These are phyloP conservation scores for Pongo pygmaeus DNA, from an alignment of 2,113 vertebrate genomes.

Conservation along the genomic window DNA sequence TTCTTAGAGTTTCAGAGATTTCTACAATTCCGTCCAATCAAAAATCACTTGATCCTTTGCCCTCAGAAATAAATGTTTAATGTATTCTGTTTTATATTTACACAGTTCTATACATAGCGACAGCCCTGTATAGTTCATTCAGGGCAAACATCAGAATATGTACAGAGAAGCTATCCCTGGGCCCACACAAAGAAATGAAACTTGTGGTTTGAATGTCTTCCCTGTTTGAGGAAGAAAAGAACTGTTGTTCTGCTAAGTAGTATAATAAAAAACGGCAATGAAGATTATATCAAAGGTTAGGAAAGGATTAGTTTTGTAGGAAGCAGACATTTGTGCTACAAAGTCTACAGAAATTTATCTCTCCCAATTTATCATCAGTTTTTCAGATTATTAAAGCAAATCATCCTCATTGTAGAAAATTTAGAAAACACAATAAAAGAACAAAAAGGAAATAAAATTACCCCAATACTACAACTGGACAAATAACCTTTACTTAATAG, in stretches of 20 bases:
- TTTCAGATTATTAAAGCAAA: slow-evolving; percentile 27
- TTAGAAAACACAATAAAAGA: background rate
- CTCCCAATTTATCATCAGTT: background rate
- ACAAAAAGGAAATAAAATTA: slow-evolving; percentile 34
- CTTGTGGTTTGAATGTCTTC: background rate
- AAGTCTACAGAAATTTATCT: background rate
- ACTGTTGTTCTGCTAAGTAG: background rate
- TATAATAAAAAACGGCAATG: background rate
- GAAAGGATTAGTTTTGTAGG: background rate
- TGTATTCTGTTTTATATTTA: background rate
- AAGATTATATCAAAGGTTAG: slow-evolving; percentile 21
- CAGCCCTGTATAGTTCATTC: background rate
- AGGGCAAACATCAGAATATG: background rate
- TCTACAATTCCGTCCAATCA: background rate
- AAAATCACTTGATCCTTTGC: background rate
- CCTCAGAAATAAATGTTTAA: slow-evolving; percentile 25
- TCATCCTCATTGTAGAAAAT: background rate
- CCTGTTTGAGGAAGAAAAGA: background rate
- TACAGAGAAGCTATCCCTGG: background rate
- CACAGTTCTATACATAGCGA: background rate
- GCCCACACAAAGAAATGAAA: slow-evolving; percentile 2
- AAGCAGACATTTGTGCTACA: background rate
- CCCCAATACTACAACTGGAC: background rate
- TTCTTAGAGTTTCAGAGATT: background rate
- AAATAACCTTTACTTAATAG: background rate